These are phyloP conservation scores for Leptosomus discolor DNA, from an alignment of 2,113 vertebrate genomes.

Conservation along the genomic window DNA sequence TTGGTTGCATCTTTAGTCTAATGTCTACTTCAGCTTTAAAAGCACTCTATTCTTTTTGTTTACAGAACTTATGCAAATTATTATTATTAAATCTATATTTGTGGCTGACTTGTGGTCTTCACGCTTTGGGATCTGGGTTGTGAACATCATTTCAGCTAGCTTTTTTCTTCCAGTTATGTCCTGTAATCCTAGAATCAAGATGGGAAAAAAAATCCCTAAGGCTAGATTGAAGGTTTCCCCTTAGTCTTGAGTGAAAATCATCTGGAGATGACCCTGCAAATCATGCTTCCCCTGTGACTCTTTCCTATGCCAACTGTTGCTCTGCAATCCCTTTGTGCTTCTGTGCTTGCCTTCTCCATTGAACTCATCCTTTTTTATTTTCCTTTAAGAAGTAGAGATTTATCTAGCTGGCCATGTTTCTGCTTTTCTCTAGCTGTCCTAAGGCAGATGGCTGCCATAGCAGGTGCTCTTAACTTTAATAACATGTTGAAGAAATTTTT, in stretches of 20 bases:
- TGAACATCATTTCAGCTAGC: neutral
- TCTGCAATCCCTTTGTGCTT: neutral
- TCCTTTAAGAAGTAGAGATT: neutral
- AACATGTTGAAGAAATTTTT: neutral
- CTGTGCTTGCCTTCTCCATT: neutral
- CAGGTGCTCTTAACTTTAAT: neutral
- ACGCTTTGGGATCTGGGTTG: neutral
- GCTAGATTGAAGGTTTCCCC: neutral
- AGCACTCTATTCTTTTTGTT: neutral
- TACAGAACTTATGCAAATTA: neutral
- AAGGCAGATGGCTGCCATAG: neutral
- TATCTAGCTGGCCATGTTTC: neutral
- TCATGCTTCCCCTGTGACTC: neutral
- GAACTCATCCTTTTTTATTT: neutral
- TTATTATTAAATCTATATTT: neutral
- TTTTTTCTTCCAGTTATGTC: neutral
- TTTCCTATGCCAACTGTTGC: neutral
- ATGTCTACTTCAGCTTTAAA: neutral
- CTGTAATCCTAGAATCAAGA: neutral
- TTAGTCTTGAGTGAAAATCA: neutral
- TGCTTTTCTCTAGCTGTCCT: neutral
- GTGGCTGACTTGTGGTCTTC: neutral
- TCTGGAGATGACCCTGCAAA: neutral
- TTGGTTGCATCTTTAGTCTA: neutral
- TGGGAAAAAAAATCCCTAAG: neutral